Conservation (phyloP, 2,797 vertebrate genomes). For the Aselliscus stoliczkanus region DNA sequence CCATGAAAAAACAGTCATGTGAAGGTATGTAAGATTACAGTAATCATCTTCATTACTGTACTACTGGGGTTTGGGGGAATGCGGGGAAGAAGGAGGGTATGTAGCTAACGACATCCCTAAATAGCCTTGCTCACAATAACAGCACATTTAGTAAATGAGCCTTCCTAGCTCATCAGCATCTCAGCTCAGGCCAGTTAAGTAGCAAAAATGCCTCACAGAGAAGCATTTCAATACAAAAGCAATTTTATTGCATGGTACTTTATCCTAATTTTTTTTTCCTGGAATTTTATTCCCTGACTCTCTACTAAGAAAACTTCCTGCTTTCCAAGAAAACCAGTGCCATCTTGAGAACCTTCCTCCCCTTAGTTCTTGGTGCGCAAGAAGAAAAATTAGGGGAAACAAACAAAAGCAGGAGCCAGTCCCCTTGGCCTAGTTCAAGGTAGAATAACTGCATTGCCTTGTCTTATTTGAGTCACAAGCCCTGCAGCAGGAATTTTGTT, state of each 20-base stretch:
- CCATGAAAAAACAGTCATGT: not conserved
- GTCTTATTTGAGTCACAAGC: not conserved
- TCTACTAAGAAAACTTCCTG: not conserved
- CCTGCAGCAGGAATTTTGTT: conserved; percentile 8
- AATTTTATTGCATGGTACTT: not conserved
- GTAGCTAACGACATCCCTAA: not conserved
- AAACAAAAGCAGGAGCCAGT: not conserved
- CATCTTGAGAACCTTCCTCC: not conserved
- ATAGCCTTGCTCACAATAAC: not conserved
- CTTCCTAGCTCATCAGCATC: not conserved
- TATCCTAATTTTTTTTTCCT: not conserved
- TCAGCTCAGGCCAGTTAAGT: not conserved
- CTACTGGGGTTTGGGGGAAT: rapidly evolving
- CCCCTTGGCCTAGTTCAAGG: not conserved
- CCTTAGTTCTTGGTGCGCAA: not conserved
- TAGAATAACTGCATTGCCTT: not conserved
- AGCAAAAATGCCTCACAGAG: not conserved
- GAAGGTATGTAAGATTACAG: not conserved
- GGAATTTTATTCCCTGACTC: not conserved
- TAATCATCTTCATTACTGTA: not conserved
- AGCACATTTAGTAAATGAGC: not conserved
- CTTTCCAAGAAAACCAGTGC: conserved; percentile 15
- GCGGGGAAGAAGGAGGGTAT: not conserved
- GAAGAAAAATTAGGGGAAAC: not conserved
- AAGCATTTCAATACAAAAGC: not conserved